These are phyloP conservation scores for Syngnathus scovelli DNA, from an alignment of 2,113 vertebrate genomes.

Conservation along the genomic window DNA sequence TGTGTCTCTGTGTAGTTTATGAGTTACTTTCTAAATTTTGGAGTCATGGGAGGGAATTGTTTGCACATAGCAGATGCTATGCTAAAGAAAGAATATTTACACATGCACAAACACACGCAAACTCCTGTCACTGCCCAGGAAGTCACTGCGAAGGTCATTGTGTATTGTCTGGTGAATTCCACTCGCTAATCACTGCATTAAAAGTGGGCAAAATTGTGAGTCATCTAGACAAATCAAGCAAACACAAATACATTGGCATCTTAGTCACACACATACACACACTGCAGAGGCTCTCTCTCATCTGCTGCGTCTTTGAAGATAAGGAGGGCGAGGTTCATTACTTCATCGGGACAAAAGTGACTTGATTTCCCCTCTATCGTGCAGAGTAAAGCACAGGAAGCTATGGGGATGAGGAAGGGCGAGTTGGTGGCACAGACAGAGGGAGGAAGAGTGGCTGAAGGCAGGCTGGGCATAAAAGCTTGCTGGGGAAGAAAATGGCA, in stretches of 20 bases:
- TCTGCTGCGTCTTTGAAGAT: constrained; percentile 46
- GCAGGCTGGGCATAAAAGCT: neutral
- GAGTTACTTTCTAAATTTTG: constrained; percentile 12
- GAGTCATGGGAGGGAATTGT: constrained; percentile 1
- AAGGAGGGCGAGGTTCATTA: constrained; percentile 48
- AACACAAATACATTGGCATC: constrained; percentile 8
- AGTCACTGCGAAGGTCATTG: constrained; percentile 50
- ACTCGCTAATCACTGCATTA: constrained; percentile 44
- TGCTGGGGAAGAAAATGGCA: neutral
- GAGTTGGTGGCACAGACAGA: constrained; percentile 2
- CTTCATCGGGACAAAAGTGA: constrained; percentile 39
- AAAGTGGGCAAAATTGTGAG: constrained; percentile 56
- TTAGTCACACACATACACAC: neutral
- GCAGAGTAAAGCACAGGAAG: neutral
- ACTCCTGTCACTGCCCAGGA: constrained; percentile 26
- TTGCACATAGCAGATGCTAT: neutral
- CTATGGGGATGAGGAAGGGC: neutral
- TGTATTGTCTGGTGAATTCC: constrained; percentile 49
- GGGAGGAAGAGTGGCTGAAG: neutral
- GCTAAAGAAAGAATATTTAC: neutral
- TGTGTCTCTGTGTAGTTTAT: no score
- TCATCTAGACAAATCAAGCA: constrained; percentile 48
- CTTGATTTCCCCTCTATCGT: constrained; percentile 47
- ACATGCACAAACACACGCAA: constrained; percentile 1
- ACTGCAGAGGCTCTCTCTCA: constrained; percentile 33